A percentile compares a stretch with the other conserved stretches of the same genome.
phyloP scores from a whole-genome alignment of 1,140 invertebrate genomes.

The Drosophila rufa region DNA sequence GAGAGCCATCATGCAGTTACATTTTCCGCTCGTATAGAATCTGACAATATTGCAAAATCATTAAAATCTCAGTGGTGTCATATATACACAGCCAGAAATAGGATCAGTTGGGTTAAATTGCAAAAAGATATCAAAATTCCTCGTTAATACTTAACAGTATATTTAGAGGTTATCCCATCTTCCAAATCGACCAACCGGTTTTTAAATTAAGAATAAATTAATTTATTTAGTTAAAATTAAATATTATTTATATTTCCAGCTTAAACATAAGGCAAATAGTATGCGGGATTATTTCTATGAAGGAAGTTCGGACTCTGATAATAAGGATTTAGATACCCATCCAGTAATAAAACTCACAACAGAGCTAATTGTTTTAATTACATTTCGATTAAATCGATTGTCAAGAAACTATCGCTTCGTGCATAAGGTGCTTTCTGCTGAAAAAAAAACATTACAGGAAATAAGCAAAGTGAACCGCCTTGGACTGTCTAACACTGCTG shows the following conservation, averaged over 20 bases:
- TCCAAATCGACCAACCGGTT: too few relatives aligned
- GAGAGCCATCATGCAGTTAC: too few relatives aligned
- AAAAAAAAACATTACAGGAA: slow-evolving; percentile 70
- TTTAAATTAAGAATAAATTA: too few relatives aligned
- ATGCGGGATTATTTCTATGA: neutral
- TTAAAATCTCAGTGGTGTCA: too few relatives aligned
- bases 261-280: slow-evolving; percentile 8
- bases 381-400: slow-evolving; percentile 55
- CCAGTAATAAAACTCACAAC: slow-evolving; percentile 52
- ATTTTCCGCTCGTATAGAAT: too few relatives aligned
- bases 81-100: too few relatives aligned
- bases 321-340: slow-evolving; percentile 52
- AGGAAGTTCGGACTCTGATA: slow-evolving; percentile 48
- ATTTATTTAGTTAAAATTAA: too few relatives aligned
- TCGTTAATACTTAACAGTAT: too few relatives aligned
- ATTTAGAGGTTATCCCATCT: too few relatives aligned
- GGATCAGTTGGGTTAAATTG: too few relatives aligned
- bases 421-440: slow-evolving; percentile 64
- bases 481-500: slow-evolving; percentile 70
- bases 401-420: slow-evolving; percentile 72
- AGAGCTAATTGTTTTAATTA: slow-evolving; percentile 56
- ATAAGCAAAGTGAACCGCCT: slow-evolving; percentile 69
- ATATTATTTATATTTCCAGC: slow-evolving; percentile 17
- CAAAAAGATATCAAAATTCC: too few relatives aligned
- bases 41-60: too few relatives aligned